Evolutionary conservation across 2,113 vertebrate species (phyloP).

Genomic region (Bettongia penicillata): DNA sequence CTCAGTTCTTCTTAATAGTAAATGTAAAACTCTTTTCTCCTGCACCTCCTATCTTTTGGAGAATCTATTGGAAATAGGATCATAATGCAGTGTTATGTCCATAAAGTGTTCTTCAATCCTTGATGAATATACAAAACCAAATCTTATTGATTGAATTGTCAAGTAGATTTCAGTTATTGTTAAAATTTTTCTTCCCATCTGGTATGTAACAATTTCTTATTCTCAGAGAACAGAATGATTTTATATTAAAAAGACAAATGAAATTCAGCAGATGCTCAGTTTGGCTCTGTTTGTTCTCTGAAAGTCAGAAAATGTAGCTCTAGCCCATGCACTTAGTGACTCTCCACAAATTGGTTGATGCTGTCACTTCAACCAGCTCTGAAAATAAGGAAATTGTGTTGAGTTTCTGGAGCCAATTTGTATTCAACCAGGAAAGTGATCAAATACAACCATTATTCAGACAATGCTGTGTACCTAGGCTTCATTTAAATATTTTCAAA

Average conservation of each 20-base stretch:
- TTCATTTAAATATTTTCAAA: conserved; percentile 25
- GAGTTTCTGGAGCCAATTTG: neutral
- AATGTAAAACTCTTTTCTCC: neutral
- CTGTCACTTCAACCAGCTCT: neutral
- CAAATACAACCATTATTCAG: conserved; percentile 1
- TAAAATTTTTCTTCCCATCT: neutral
- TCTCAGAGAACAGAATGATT: neutral
- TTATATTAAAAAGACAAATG: neutral
- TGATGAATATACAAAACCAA: neutral
- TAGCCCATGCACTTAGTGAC: neutral
- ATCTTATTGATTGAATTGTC: neutral
- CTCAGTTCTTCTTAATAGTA: neutral
- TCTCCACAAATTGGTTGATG: neutral
- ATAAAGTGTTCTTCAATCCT: neutral
- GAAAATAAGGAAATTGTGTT: conserved; percentile 11
- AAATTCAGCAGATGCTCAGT: neutral
- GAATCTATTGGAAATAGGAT: neutral
- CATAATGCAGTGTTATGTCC: neutral
- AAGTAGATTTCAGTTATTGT: neutral
- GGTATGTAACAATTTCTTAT: neutral
- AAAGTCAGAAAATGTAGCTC: neutral
- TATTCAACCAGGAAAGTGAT: conserved; percentile 15
- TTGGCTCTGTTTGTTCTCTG: neutral
- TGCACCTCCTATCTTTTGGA: neutral
- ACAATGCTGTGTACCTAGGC: neutral